A percentile compares a stretch with the other conserved stretches of the same genome.
phyloP scores from a whole-genome alignment of 2,113 vertebrate species.

The Pseudorectes ferrugineus region DNA sequence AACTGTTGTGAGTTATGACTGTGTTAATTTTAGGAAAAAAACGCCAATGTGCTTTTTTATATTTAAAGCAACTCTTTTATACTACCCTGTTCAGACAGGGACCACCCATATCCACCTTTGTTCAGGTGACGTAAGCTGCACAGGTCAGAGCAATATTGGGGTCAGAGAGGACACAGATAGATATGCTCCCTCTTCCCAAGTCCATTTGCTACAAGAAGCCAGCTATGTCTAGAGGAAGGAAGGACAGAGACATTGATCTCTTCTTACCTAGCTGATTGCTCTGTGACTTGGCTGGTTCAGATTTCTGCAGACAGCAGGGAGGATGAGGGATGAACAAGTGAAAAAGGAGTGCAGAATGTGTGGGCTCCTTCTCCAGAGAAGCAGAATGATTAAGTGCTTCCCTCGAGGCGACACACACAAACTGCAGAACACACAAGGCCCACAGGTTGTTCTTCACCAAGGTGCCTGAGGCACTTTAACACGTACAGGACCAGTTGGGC shows the following conservation, averaged over 20 bases:
- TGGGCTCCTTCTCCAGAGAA: background rate
- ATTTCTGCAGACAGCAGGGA: background rate
- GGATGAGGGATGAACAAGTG: background rate
- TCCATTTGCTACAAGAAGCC: background rate
- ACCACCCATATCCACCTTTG: background rate
- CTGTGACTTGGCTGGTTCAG: background rate
- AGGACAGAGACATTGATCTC: background rate
- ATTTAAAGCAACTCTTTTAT: background rate
- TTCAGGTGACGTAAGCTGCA: background rate
- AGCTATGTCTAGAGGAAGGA: background rate
- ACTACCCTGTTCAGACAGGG: background rate
- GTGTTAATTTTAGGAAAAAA: background rate
- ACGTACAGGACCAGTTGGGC: background rate
- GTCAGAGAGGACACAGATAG: background rate
- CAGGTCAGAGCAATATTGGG: background rate
- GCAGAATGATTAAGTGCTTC: background rate
- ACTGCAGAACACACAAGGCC: background rate
- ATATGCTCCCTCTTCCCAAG: background rate
- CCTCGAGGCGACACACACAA: background rate
- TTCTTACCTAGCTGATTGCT: background rate
- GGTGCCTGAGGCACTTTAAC: background rate
- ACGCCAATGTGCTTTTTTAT: accelerated
- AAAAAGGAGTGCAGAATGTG: background rate
- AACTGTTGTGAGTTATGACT: accelerated
- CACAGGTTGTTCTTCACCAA: background rate